Evolutionary conservation across 2,888 invertebrate genomes (phyloP).

Genomic region (Hypomecis atomaria): DNA sequence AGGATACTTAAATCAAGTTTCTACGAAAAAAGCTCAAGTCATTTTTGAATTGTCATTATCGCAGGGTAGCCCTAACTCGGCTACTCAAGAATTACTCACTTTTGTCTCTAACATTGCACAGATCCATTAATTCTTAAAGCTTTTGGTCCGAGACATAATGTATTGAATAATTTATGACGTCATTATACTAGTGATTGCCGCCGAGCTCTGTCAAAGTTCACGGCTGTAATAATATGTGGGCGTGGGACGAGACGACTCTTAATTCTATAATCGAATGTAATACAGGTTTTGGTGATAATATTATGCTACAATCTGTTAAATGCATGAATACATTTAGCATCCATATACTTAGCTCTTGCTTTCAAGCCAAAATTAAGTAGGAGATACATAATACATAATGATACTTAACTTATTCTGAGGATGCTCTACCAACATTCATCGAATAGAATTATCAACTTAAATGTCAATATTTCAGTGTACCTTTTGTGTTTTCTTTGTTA

Average conservation of each 20-base stretch:
- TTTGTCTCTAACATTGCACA: slow-evolving; percentile 25
- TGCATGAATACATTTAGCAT: too few relatives aligned
- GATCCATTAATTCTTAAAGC: slow-evolving; percentile 27
- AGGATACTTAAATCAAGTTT: too few relatives aligned
- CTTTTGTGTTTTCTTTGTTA: slow-evolving; percentile 18
- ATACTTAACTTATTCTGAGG: neutral
- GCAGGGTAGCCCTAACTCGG: slow-evolving; percentile 14
- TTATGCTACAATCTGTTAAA: neutral
- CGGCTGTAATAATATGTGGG: slow-evolving; percentile 25
- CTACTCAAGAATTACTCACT: slow-evolving; percentile 25
- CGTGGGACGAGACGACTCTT: slow-evolving; percentile 33
- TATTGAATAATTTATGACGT: slow-evolving; percentile 28
- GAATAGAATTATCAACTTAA: slow-evolving; percentile 29
- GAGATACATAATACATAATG: too few relatives aligned
- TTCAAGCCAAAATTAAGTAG: too few relatives aligned
- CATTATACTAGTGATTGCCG: slow-evolving; percentile 26
- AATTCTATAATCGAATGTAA: slow-evolving; percentile 31
- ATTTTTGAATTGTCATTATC: neutral
- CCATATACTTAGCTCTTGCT: too few relatives aligned
- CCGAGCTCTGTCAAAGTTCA: slow-evolving; percentile 41
- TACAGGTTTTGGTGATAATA: slow-evolving; percentile 20
- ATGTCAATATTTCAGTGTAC: slow-evolving; percentile 23
- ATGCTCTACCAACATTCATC: slow-evolving; percentile 2
- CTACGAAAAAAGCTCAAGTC: too few relatives aligned
- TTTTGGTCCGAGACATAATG: slow-evolving; percentile 28